Evolutionary conservation across 2,888 invertebrate genomes (phyloP), one percentile per base, ranked within the genome.

Genomic region (Trichogramma evanescens): DNA sequence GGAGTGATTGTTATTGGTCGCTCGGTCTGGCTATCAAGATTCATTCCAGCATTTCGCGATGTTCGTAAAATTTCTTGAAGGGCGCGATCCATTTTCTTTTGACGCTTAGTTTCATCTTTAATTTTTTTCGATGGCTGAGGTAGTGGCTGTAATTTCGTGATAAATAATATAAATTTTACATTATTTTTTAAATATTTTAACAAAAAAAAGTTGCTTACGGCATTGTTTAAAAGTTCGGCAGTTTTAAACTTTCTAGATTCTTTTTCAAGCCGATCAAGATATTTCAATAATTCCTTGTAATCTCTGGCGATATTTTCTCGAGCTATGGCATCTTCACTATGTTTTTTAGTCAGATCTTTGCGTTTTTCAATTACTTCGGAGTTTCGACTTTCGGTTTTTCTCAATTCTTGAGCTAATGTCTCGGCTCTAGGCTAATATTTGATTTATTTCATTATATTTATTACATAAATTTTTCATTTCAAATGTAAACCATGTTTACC

Each of bases 1-100:
- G 70, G 66, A 8, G 67, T 55, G 6, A 70, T 66, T 4, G 71
- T 74, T 50, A 72, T 69, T 10, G 71, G 58, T 61, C 69, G 68
- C 63, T 73, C 71, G 1, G 61, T 13, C 1, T 58, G 63, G 42
- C 46, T 57, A 4, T 50, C 49, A 2, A 26, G 26, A 6, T 5
- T 55, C 10, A 10, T 10, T 46, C n/a, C 38, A 6, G 57, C 59
- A 55, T 46, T 55, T 7, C 50, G 60, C 51, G 58, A 59, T 43
- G 65, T 52, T 10, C 66, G 67, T 39, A 69, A 43, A 39, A 66
- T 58, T 64, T 79, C 78, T 64, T 82, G 81, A 63, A 83, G 77
- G 1, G 79, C 81, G 48, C 80, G 77, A 65, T 84, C 83, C 71
- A 85, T 78, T 62, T 79, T 79, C 54, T 77, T 74, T 66, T 84